These are phyloP conservation scores for Pterocles gutturalis DNA, from an alignment of 2,113 vertebrate genomes.

Conservation along the genomic window DNA sequence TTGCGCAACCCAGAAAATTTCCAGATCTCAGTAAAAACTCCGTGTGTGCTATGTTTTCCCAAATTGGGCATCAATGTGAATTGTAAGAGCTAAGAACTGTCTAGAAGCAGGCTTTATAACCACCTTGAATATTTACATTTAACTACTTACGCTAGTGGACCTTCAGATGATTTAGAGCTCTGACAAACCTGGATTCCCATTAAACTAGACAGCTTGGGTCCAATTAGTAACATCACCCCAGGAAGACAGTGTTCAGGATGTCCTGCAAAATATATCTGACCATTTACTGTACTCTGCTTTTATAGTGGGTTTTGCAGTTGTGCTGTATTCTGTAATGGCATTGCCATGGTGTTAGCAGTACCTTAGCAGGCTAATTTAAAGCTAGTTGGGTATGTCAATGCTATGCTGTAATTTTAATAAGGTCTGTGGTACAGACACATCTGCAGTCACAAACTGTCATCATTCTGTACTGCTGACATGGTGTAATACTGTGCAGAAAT, in stretches of 20 bases:
- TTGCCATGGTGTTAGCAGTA: not conserved
- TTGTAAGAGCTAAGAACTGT: not conserved
- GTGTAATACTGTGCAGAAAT: not conserved
- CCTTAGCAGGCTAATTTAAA: not conserved
- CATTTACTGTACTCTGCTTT: not conserved
- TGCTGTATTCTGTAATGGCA: not conserved
- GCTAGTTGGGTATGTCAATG: not conserved
- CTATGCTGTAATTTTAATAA: not conserved
- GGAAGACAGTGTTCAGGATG: not conserved
- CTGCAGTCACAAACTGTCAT: conserved; percentile 5
- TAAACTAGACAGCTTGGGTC: not conserved
- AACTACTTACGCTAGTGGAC: not conserved
- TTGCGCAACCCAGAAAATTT: not conserved
- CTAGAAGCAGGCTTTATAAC: not conserved
- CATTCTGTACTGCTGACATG: not conserved
- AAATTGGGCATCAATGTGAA: not conserved
- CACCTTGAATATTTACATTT: not conserved
- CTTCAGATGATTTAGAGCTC: not conserved
- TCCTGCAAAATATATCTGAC: not conserved
- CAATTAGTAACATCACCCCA: not conserved
- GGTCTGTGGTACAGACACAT: not conserved
- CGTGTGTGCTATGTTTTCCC: not conserved
- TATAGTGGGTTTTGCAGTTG: not conserved
- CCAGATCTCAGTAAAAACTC: not conserved
- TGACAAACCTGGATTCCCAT: not conserved